Evolutionary conservation across 2,113 vertebrate genomes (phyloP), one percentile per base, ranked within the genome.

Genomic region (Cairina moschata): DNA sequence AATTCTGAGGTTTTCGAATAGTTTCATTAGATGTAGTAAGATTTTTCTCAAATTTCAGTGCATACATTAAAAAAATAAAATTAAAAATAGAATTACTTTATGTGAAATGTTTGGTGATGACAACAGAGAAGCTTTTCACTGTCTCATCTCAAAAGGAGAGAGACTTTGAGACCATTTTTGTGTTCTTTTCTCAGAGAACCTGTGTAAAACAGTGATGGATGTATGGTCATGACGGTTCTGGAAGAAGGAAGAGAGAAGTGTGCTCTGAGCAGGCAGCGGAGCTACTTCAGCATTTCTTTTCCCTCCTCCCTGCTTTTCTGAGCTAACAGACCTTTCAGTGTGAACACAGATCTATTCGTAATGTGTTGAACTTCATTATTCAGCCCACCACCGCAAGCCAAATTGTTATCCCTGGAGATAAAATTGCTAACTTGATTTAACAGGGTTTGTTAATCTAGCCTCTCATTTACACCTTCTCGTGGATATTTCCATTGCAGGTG

Each of bases 341-440:
- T 84, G 73, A 84, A 84, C 84, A 60, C 66, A 86, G 86, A 91
- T 95, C 66, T 91, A 0, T 81, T 81, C 86, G 68, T 88, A 91
- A 81, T 60, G 76, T 75, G 59, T 83, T 25, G 72, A 80, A 31
- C 83, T 71, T 72, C 69, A 74, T 95, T 96, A 93, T 91, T 95
- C 91, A 93, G 88, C 46, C 76, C 66, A 79, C 46, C 31, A 75
- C 83, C 78, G 86, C 76, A 69, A 84, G 69, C 65, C 83, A 82
- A 5, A 59, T 88, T 68, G 65, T 93, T 78, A 84, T 58, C 88
- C 23, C 16, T 44, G 36, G 73, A 88, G 90, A 83, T 91, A 60
- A 87, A 94, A 93, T 72, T 69, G 79, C 76, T 40, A 91, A 91
- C 14, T 72, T 86, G 90, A 88, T 81, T 88, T 93, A 90, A 79